phyloP scores from a whole-genome alignment of 2,888 invertebrate genomes.

The Synanthedon andrenaeformis region DNA sequence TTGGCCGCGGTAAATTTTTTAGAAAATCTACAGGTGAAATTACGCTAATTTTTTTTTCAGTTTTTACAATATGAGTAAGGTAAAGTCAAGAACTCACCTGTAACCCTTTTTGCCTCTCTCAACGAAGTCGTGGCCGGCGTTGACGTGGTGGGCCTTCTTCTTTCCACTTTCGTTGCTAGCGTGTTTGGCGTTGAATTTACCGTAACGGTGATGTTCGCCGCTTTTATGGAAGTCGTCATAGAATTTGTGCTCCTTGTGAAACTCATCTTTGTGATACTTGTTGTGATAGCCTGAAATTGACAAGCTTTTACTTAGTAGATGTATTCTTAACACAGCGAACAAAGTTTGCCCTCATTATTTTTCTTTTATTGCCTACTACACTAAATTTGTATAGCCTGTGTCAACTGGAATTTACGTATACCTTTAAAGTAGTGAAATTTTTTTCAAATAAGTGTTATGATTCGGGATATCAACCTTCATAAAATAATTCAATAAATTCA shows the following conservation, averaged over 20 bases:
- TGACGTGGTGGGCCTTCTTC: slow-evolving; percentile 75
- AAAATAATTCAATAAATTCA: too few species aligned
- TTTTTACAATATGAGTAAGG: too few species aligned
- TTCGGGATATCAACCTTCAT: too few species aligned
- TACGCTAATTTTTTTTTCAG: too few species aligned
- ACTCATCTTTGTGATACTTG: slow-evolving; percentile 83
- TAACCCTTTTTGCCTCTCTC: slow-evolving; percentile 75
- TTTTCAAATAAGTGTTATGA: too few species aligned
- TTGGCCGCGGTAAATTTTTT: too few species aligned
- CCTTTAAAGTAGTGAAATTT: too few species aligned
- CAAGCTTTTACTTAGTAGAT: neutral
- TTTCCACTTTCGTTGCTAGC: slow-evolving; percentile 73
- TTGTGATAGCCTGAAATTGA: slow-evolving; percentile 74
- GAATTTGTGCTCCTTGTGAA: slow-evolving; percentile 82
- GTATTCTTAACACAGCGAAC: neutral
- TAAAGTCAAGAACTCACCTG: slow-evolving; percentile 24
- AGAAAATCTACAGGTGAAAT: too few species aligned
- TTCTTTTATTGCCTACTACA: neutral
- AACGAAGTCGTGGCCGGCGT: slow-evolving; percentile 72
- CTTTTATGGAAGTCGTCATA: slow-evolving; percentile 80
- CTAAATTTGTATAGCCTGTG: too few species aligned
- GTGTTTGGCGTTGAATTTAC: slow-evolving; percentile 75
- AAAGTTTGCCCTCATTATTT: neutral
- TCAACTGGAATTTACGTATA: too few species aligned
- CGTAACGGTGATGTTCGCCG: slow-evolving; percentile 77